Evolutionary conservation across 1,140 invertebrate genomes (phyloP).

Genomic region (Tigriopus japonicus): DNA sequence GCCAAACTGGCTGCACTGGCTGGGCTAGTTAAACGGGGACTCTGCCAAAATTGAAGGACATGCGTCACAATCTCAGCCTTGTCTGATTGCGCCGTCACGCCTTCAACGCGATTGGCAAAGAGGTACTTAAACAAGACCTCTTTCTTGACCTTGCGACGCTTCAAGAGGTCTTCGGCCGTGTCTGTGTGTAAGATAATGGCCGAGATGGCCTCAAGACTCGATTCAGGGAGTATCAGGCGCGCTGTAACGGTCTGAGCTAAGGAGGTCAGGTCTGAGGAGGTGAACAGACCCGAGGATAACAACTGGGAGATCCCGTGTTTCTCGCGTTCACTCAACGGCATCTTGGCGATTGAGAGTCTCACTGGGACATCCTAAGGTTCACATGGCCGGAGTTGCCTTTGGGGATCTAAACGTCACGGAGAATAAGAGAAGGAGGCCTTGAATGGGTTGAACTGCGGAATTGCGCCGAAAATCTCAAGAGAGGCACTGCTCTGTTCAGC

Average conservation of each 20-base stretch:
- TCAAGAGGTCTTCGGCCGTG: neutral
- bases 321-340: slow-evolving; percentile 4
- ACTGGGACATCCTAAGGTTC: too few relatives aligned
- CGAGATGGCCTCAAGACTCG: slow-evolving; percentile 3
- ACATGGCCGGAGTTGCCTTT: too few relatives aligned
- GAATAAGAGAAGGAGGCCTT: too few relatives aligned
- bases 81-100: slow-evolving; percentile 2
- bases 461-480: too few relatives aligned
- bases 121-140: slow-evolving; percentile 11
- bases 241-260: slow-evolving; percentile 11
- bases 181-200: slow-evolving; percentile 12
- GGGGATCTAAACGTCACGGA: too few relatives aligned
- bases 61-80: neutral
- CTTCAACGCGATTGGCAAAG: neutral
- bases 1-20: neutral
- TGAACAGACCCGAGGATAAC: neutral
- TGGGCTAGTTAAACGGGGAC: neutral
- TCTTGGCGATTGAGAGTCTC: too few relatives aligned
- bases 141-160: slow-evolving; percentile 11
- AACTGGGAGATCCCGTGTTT: slow-evolving; percentile 12
- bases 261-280: neutral
- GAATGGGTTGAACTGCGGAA: too few relatives aligned
- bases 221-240: slow-evolving; percentile 4
- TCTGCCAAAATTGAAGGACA: slow-evolving; percentile 4
- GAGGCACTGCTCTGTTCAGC: too few relatives aligned